Base-by-base conservation (phyloP, 2,113 vertebrate genomes). In the Sigmodon hispidus region DNA sequence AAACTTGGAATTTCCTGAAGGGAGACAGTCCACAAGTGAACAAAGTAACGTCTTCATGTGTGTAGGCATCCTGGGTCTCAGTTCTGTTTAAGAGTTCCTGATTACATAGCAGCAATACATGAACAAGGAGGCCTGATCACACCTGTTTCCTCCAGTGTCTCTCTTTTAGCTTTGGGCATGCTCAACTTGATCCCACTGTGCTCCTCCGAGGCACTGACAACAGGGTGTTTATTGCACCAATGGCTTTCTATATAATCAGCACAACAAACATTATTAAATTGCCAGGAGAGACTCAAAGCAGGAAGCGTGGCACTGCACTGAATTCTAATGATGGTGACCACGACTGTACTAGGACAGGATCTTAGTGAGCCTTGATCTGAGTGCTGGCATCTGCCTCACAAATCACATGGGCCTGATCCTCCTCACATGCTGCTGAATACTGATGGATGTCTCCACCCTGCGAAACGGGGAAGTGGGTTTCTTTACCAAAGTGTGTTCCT, bases 251-350 rank as follows among this genome's bases (percentile, higher is more conserved):
- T 96, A 97, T 97, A 97, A 98, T 98, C 98, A 98, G 98, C 97
- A 98, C 98, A 98, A 98, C 98, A 98, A 98, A 98, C 97, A 97
- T 98, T 97, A 98, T 97, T 98, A 98, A 98, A 99, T 98, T 98
- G 98, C 98, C 89, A 89, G 96, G 96, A 96, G 97, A 98, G 97
- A 98, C 98, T 97, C 97, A 98, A 98, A 98, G 98, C 97, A 97
- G 94, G 94, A 97, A 98, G 98, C 90, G 83, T 65, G 72, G 96
- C 84, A 95, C 96, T 97, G 97, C 96, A 89, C 97, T 97, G 98
- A 98, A 99, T 98, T 98, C 98, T 98, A 98, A 98, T 97, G 97
- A 98, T 95, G 97, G 97, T 96, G 96, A 98, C 97, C 90, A 50
- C 79, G 97, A 98, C 48, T 96, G 96, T 96, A 96, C 76, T 34